A percentile compares a stretch with the other conserved stretches of the same genome.
These are phyloP conservation scores for Mantis religiosa DNA, from an alignment of 2,888 invertebrate species.

Conservation along the genomic window DNA sequence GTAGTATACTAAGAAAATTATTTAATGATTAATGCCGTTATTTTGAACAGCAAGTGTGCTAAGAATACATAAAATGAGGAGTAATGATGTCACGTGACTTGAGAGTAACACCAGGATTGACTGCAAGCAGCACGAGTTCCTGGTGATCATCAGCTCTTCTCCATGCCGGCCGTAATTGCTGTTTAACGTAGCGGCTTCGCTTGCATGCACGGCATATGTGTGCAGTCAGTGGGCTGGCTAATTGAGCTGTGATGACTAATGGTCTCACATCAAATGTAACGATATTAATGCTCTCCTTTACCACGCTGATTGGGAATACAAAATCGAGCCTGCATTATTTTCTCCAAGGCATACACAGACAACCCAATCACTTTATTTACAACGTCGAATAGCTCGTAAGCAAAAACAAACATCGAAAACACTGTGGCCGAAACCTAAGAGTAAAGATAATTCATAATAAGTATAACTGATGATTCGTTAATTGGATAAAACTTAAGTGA, in stretches of 20 bases:
- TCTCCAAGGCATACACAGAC: not conserved
- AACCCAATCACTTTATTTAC: too few species aligned
- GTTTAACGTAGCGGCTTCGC: not conserved
- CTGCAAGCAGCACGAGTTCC: not conserved
- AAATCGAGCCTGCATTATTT: not conserved
- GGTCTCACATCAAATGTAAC: not conserved
- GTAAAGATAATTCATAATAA: too few species aligned
- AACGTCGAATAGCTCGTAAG: too few species aligned
- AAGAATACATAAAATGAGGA: too few species aligned
- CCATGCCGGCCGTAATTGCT: not conserved
- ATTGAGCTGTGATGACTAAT: not conserved
- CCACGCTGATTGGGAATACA: not conserved
- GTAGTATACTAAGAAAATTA: too few species aligned
- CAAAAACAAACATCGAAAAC: too few species aligned
- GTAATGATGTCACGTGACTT: too few species aligned
- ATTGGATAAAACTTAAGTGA: too few species aligned
- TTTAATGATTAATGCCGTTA: too few species aligned
- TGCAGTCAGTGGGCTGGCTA: not conserved
- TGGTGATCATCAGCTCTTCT: not conserved
- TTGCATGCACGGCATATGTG: not conserved
- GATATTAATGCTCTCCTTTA: not conserved
- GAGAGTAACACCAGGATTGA: not conserved
- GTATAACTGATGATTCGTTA: too few species aligned
- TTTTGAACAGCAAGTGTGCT: too few species aligned
- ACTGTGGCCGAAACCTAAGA: too few species aligned